A percentile compares a stretch with the other conserved stretches of the same genome.
Conservation (phyloP, 2,888 invertebrate species). For the Trisateles emortualis region DNA sequence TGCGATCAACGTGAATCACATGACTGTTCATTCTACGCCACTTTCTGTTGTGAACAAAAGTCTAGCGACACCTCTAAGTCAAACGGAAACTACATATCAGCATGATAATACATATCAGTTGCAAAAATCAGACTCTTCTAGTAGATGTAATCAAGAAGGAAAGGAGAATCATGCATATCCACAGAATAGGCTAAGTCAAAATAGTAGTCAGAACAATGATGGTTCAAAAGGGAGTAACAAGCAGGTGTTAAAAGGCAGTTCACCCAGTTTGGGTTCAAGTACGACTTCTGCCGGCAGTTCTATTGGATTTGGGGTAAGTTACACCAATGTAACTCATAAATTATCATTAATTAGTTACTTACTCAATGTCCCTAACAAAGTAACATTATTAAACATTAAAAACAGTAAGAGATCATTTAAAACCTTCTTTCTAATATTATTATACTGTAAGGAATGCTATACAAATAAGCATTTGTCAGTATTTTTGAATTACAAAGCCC, state of each 20-base stretch:
- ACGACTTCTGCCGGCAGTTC: conserved; percentile 71
- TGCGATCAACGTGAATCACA: conserved; percentile 79
- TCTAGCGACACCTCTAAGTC: conserved; percentile 88
- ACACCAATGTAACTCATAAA: neutral
- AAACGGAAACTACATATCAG: conserved; percentile 85
- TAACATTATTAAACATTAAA: too few species aligned
- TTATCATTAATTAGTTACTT: too few species aligned
- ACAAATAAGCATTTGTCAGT: too few species aligned
- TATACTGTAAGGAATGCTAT: too few species aligned
- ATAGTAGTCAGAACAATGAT: conserved; percentile 73
- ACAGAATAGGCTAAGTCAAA: conserved; percentile 82
- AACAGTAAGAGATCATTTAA: too few species aligned
- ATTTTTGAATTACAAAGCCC: too few species aligned
- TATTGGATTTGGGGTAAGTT: conserved; percentile 81
- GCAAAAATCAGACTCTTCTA: conserved; percentile 84
- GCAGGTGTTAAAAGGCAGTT: conserved; percentile 73
- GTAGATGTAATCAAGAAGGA: conserved; percentile 83
- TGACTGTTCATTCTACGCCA: conserved; percentile 86
- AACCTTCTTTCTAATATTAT: too few species aligned
- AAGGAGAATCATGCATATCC: conserved; percentile 87
- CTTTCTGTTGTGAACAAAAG: conserved; percentile 88
- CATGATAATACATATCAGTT: conserved; percentile 84
- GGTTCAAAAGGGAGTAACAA: conserved; percentile 69
- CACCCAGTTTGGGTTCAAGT: conserved; percentile 75
- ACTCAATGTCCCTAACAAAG: too few species aligned